phyloP scores from a whole-genome alignment of 2,888 invertebrate genomes.

The Papilio gigon region DNA sequence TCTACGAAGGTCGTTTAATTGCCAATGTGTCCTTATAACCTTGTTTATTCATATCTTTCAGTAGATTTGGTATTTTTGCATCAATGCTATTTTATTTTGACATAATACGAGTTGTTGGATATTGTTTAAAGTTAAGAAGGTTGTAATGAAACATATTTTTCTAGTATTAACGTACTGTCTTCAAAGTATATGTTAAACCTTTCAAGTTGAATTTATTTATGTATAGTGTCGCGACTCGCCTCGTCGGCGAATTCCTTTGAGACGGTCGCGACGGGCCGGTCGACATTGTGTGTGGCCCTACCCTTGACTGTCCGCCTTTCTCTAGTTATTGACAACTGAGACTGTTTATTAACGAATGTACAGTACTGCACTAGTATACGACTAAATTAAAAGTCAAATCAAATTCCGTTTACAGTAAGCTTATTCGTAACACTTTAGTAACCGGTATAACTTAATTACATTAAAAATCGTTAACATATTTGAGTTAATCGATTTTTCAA shows the following conservation, averaged over 20 bases:
- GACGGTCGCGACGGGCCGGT: slow-evolving; percentile 39
- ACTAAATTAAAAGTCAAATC: slow-evolving; percentile 3
- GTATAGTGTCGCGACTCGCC: slow-evolving; percentile 34
- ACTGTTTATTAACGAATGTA: slow-evolving; percentile 25
- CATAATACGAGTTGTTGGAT: too few species aligned
- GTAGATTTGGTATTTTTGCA: too few species aligned
- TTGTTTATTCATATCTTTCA: slow-evolving; percentile 16
- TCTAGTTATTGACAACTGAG: slow-evolving; percentile 33
- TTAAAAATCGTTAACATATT: too few species aligned
- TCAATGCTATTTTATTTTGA: too few species aligned
- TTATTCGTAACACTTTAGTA: too few species aligned
- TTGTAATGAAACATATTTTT: too few species aligned
- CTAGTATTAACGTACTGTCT: too few species aligned
- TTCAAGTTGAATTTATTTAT: background rate
- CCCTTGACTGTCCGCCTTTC: slow-evolving; percentile 47
- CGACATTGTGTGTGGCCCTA: slow-evolving; percentile 47
- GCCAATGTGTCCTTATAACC: slow-evolving; percentile 23
- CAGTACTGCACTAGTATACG: slow-evolving; percentile 1
- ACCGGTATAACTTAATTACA: too few species aligned
- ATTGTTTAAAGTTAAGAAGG: too few species aligned
- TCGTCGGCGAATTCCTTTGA: slow-evolving; percentile 44
- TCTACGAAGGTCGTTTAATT: slow-evolving; percentile 20
- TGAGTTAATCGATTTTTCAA: too few species aligned
- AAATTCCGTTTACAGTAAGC: background rate
- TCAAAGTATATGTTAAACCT: background rate